Base-by-base conservation (phyloP, 2,797 vertebrate species). In the Xenops minutus region DNA sequence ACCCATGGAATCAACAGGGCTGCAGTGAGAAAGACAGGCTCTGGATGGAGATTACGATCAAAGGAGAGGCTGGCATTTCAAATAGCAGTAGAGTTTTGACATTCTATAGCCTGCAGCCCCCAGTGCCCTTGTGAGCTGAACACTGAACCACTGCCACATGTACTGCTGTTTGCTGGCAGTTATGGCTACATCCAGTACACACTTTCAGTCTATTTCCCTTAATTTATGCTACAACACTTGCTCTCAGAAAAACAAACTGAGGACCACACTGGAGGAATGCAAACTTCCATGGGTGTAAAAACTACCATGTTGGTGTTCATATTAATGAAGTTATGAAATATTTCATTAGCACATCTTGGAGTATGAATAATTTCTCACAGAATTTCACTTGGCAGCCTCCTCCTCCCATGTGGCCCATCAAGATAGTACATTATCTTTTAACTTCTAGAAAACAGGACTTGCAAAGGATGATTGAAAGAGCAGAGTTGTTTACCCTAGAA, bases 321-420 rank as follows among this genome's bases (percentile, higher is more conserved):
- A 94, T 88, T 91, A 89, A 95, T 77, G 68, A 83, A 85, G 73
- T 81, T 78, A 80, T 7, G 22, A 88, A 95, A 85, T 68, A 92
- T 88, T 95, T 94, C 85, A 94, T 95, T 89, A 96, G 44, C 89
- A 94, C 54, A 75, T 88, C 88, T 69, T 37, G 15, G 30, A 95
- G 54, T 2, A 90, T 59, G 46, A 95, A 89, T 92, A 84, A 97
- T 95, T 95, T 94, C 71, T 93, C 63, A 84, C 32, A 69, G 39
- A 92, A 76, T 86, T 88, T 66, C 34, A 26, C 39, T 82, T 17
- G 9, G 54, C 72, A 92, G 43, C 54, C 21, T 54, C 14, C 27
- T 92, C 26, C 27, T 93, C 73, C 66, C 46, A 66, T 59, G 77
- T 77, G 76, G 69, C 69, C 49, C 69, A 86, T 85, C 76, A 81